Evolutionary conservation across 2,888 invertebrate genomes (phyloP), one percentile per base, ranked within the genome.

Genomic region (Silvanus unidentatus): DNA sequence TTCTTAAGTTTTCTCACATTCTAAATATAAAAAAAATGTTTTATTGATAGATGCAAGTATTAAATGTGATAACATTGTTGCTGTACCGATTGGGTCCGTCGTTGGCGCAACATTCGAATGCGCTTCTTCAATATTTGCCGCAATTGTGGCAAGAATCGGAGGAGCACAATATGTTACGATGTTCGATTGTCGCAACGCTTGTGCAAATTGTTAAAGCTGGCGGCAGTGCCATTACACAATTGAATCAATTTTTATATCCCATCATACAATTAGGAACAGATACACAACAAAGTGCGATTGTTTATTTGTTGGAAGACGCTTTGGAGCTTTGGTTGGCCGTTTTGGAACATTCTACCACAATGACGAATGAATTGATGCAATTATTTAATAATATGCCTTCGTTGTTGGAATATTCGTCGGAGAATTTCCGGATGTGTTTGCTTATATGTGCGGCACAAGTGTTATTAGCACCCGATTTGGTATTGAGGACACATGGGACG

Each of bases 271-370:
- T 84, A 48, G 86, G 87, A 44, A 92, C 93, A 0, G 87, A 91
- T 62, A 77, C 88, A 0, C 77, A 80, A 49, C 84, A 89, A 64
- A 80, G 84, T 43, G 80, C 86, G 0, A 89, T 93, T 68, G 87
- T 96, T 42, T 96, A 96, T 69, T 77, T 96, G 41, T 73, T 94
- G 55, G 95, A 95, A 70, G 96, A 97, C 66, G 94, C 93, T 2
- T 73, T 96, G 30, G 89, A 92, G 55, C 75, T 97, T 46, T 96
- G 96, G 94, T 76, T 86, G 42, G 86, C 87, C 0, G 80, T 92
- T 13, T 74, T 96, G 48, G 87, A 92, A 68, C 85, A 87, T 66
- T 77, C 85, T 2, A 79, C 86, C 0, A 72, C 76, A 0, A 76
- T 82, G 52, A 79, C 81, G 0, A 77, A 79, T 0, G 79, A 81